A percentile compares a stretch with the other conserved stretches of the same genome.
Evolutionary conservation across 1,140 invertebrate genomes (phyloP).

Genomic region (Probaryconus sp.): DNA sequence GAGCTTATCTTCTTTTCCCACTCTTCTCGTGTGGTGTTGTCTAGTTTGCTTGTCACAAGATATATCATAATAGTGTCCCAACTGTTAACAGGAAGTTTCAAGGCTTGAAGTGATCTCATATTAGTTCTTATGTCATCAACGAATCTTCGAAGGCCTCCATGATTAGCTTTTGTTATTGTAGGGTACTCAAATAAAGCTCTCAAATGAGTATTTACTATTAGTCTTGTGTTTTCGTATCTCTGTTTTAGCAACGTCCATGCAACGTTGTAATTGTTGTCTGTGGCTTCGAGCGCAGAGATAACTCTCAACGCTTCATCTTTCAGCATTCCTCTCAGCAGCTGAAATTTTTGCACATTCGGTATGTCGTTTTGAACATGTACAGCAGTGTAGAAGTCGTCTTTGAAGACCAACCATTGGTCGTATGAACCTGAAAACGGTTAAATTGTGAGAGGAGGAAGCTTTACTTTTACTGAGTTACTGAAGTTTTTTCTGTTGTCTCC

Average conservation of each 20-base stretch:
- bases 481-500: not conserved
- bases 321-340: constrained; percentile 2
- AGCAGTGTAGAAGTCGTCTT: not conserved
- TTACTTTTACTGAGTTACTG: not conserved
- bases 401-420: not conserved
- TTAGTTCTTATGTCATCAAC: no score
- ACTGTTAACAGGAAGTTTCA: not conserved
- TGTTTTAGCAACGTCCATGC: constrained; percentile 7
- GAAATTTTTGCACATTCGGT: not conserved
- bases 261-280: constrained; percentile 7
- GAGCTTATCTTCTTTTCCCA: no score
- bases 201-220: constrained; percentile 24
- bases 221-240: not conserved
- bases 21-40: no score
- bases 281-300: constrained; percentile 2
- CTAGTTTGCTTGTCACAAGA: no score
- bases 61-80: no score
- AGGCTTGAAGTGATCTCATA: not conserved
- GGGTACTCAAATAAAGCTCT: constrained; percentile 5
- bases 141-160: no score
- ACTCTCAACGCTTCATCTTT: constrained; percentile 8
- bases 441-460: not conserved
- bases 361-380: not conserved
- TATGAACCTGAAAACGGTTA: not conserved
- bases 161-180: constrained; percentile 2